Conservation (phyloP, 2,888 invertebrate genomes). For the Ypsolopha scabrella region DNA sequence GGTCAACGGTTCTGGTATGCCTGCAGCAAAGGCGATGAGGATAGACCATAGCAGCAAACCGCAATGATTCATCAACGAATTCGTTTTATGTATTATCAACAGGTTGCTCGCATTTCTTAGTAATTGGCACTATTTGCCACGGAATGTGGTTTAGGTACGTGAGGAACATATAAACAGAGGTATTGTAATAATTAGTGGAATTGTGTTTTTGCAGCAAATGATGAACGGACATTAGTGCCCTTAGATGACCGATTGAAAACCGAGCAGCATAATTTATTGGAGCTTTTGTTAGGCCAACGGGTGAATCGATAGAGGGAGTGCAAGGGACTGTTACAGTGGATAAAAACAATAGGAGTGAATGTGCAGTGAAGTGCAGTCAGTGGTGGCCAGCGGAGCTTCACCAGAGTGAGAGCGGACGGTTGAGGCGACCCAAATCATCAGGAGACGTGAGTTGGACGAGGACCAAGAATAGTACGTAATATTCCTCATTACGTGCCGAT, state of each 20-base stretch:
- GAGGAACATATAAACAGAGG: not conserved
- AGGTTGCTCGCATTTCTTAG: constrained; percentile 38
- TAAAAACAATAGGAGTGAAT: not conserved
- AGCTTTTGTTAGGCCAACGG: too few species aligned
- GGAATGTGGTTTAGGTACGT: constrained; percentile 30
- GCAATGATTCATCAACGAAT: constrained; percentile 44
- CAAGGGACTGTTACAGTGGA: too few species aligned
- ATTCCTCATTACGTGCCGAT: constrained; percentile 20
- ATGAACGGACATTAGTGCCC: not conserved
- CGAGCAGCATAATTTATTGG: too few species aligned
- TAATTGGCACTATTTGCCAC: constrained; percentile 29
- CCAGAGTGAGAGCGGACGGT: not conserved
- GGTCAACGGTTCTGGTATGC: constrained; percentile 48
- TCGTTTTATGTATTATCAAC: constrained; percentile 37
- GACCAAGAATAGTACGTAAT: constrained; percentile 38
- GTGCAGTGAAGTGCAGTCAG: not conserved
- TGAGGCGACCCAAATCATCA: constrained; percentile 24
- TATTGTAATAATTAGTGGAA: not conserved
- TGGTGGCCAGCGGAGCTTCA: too few species aligned
- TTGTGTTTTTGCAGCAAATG: not conserved
- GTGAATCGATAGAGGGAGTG: too few species aligned
- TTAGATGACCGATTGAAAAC: too few species aligned
- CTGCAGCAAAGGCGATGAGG: constrained; percentile 15
- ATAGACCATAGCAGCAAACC: constrained; percentile 24
- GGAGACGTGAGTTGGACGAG: constrained; percentile 47